A percentile compares a stretch with the other conserved stretches of the same genome.
These are phyloP conservation scores for Paracanthobrama guichenoti DNA, from an alignment of 2,113 vertebrate genomes.

Conservation along the genomic window DNA sequence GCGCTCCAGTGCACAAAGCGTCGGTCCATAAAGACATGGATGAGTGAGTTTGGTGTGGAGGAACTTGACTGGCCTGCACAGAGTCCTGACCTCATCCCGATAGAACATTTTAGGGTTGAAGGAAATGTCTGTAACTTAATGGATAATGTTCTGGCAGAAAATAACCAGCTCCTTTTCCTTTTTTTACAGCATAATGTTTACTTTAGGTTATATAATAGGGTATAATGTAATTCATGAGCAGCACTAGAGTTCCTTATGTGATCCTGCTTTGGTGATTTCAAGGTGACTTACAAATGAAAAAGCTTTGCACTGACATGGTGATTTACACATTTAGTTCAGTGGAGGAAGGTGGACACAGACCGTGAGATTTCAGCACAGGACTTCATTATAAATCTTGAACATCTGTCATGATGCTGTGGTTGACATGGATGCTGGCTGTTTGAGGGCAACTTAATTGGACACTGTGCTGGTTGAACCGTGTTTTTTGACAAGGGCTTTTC, in stretches of 20 bases:
- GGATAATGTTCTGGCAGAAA: neutral
- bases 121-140: neutral
- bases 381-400: conserved; percentile 37
- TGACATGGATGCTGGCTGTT: conserved; percentile 36
- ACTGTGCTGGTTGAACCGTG: neutral
- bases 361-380: neutral
- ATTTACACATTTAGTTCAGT: neutral
- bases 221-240: neutral
- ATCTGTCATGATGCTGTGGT: conserved; percentile 37
- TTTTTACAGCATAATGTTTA: neutral
- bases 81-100: no score
- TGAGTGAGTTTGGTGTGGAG: no score
- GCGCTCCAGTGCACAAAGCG: no score
- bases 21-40: no score
- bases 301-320: neutral
- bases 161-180: neutral
- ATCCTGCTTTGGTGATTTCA: neutral
- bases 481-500: neutral
- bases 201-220: neutral
- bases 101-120: no score
- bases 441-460: conserved; percentile 57
- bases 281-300: neutral
- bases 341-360: neutral
- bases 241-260: neutral
- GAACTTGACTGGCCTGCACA: no score